phyloP scores from a whole-genome alignment of 53 echinoderm and acorn worm species.

The Astropecten irregularis region DNA sequence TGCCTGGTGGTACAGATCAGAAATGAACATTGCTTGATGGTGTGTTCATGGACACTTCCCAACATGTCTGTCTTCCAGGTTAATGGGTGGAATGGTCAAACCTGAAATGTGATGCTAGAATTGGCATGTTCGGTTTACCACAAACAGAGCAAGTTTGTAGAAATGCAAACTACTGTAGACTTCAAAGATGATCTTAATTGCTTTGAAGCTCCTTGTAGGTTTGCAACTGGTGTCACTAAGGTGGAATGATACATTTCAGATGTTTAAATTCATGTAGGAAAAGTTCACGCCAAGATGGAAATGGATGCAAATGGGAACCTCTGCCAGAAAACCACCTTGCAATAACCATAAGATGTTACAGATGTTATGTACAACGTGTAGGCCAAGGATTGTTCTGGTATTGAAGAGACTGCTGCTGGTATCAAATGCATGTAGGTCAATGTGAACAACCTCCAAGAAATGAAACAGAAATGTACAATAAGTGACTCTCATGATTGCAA shows the following conservation, averaged over 20 bases:
- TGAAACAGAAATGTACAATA: background rate
- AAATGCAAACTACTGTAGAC: too few species aligned
- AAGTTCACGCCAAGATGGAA: background rate
- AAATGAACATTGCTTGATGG: slow-evolving; percentile 1
- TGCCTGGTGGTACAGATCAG: background rate
- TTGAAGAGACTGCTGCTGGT: background rate
- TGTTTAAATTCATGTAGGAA: too few species aligned
- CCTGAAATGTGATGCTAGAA: background rate
- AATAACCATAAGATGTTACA: background rate
- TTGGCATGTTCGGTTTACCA: background rate
- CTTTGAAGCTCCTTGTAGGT: background rate
- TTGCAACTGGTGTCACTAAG: background rate
- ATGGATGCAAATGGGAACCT: background rate
- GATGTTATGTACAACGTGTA: too few species aligned
- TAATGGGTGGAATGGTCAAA: background rate
- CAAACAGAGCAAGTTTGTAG: background rate
- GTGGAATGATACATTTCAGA: too few species aligned
- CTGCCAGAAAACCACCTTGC: background rate
- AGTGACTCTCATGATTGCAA: background rate
- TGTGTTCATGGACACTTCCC: background rate
- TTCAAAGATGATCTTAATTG: background rate
- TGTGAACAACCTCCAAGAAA: slow-evolving; percentile 1
- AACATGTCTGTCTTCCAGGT: slow-evolving; percentile 3
- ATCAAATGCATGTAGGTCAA: background rate
- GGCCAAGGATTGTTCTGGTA: too few species aligned